These are phyloP conservation scores for Lucifuga dentata DNA, from an alignment of 2,113 vertebrate genomes.

Conservation along the genomic window DNA sequence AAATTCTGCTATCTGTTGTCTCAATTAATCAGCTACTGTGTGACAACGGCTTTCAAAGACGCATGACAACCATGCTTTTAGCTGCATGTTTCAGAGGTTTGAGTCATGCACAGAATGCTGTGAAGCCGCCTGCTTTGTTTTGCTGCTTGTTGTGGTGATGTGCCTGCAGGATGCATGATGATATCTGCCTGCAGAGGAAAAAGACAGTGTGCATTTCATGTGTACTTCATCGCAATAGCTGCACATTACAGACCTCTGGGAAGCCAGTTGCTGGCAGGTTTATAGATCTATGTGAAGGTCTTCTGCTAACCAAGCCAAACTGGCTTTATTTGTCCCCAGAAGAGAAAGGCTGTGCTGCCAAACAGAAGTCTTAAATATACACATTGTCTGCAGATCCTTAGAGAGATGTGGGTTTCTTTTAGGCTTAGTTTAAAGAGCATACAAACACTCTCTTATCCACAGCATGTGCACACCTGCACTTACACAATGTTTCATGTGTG, in stretches of 20 bases:
- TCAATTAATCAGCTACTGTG: slow-evolving; percentile 50
- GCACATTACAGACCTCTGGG: slow-evolving; percentile 48
- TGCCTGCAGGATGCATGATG: slow-evolving; percentile 41
- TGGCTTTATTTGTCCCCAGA: slow-evolving; percentile 49
- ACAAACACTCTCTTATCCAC: background rate
- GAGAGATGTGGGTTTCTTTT: slow-evolving; percentile 22
- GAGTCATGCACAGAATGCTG: slow-evolving; percentile 18
- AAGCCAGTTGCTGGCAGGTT: slow-evolving; percentile 49
- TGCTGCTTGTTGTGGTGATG: slow-evolving; percentile 11
- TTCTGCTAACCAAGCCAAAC: slow-evolving; percentile 44
- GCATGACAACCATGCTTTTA: slow-evolving; percentile 16
- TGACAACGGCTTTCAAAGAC: slow-evolving; percentile 35
- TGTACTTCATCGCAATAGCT: slow-evolving; percentile 55
- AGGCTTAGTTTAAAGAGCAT: slow-evolving; percentile 3
- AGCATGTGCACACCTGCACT: background rate
- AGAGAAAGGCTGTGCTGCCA: slow-evolving; percentile 45
- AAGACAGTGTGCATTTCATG: slow-evolving; percentile 51
- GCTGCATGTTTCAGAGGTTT: slow-evolving; percentile 32
- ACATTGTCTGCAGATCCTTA: slow-evolving; percentile 43
- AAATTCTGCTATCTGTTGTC: slow-evolving; percentile 46
- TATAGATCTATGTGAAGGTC: slow-evolving; percentile 51
- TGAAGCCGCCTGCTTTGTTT: background rate
- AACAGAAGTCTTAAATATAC: slow-evolving; percentile 44
- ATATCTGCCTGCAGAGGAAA: slow-evolving; percentile 26
- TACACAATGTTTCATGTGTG: background rate